Percentiles rank a stretch among this genome's conserved stretches.
Conservation (phyloP, 2,113 vertebrate species). For the Eidolon helvum region DNA sequence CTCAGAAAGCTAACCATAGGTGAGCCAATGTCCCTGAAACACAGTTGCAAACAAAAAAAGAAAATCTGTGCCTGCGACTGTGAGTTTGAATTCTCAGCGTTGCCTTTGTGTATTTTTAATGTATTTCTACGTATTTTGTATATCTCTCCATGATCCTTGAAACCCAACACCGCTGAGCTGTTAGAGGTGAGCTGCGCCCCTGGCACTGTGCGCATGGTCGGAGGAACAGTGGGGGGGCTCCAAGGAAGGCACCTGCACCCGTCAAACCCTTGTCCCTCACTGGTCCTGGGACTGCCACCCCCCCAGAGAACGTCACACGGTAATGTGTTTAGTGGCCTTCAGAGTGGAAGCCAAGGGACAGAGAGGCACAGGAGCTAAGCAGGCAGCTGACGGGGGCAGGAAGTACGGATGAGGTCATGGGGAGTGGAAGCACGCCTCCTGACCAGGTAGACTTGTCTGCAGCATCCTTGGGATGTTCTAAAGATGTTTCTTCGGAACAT, state of each 20-base stretch:
- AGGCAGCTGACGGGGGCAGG: not conserved
- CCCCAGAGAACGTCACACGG: not conserved
- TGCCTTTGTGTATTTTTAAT: not conserved
- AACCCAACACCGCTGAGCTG: not conserved
- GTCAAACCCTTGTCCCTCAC: not conserved
- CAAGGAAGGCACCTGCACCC: not conserved
- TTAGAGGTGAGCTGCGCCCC: not conserved
- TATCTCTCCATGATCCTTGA: not conserved
- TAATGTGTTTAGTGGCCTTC: not conserved
- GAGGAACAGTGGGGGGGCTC: rapidly evolving
- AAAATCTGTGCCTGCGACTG: not conserved
- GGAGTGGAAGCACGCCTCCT: not conserved
- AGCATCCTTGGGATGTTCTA: not conserved
- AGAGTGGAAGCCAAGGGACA: not conserved
- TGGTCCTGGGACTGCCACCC: not conserved
- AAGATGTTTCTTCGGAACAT: not conserved
- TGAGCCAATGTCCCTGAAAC: not conserved
- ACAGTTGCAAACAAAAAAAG: not conserved
- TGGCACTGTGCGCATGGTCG: not conserved
- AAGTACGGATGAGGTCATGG: rapidly evolving
- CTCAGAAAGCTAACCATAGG: not conserved
- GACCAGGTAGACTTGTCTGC: not conserved
- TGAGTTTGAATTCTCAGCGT: not conserved
- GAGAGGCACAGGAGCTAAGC: not conserved
- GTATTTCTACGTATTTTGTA: not conserved